Percentiles rank a stretch among this genome's conserved stretches.
These are phyloP conservation scores for Sciurus vulgaris DNA, from an alignment of 2,797 vertebrate species.

Conservation along the genomic window DNA sequence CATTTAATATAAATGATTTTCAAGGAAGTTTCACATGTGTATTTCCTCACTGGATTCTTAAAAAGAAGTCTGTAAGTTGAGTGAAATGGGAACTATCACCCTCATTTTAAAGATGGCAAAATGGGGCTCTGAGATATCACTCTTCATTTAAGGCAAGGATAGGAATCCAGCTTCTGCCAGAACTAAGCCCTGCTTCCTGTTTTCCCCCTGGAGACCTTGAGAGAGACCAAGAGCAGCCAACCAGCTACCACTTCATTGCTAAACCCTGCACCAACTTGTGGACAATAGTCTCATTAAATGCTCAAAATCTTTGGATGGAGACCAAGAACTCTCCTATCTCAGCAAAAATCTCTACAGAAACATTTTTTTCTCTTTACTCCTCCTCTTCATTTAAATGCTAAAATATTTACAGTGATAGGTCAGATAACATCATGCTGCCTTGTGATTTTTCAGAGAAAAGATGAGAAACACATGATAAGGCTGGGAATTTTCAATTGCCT, in stretches of 20 bases:
- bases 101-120: not conserved
- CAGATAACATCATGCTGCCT: conserved; percentile 54
- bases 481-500: conserved; percentile 30
- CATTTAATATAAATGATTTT: conserved; percentile 22
- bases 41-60: not conserved
- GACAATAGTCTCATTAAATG: conserved; percentile 46
- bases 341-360: conserved; percentile 50
- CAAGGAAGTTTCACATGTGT: not conserved
- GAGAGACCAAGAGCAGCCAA: not conserved
- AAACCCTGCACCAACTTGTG: conserved; percentile 33
- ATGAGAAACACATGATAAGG: conserved; percentile 35
- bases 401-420: conserved; percentile 59
- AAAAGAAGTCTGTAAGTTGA: not conserved
- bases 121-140: not conserved
- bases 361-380: conserved; percentile 57
- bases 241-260: conserved; percentile 24
- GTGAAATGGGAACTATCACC: not conserved
- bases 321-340: conserved; percentile 51
- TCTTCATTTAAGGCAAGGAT: not conserved
- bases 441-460: conserved; percentile 59
- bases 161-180: not conserved
- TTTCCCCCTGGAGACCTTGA: conserved; percentile 15
- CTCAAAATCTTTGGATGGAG: conserved; percentile 54
- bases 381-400: conserved; percentile 66
- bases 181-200: conserved; percentile 32